These are phyloP conservation scores for Chionoecetes opilio DNA, from an alignment of 1,140 invertebrate genomes.

Conservation along the genomic window DNA sequence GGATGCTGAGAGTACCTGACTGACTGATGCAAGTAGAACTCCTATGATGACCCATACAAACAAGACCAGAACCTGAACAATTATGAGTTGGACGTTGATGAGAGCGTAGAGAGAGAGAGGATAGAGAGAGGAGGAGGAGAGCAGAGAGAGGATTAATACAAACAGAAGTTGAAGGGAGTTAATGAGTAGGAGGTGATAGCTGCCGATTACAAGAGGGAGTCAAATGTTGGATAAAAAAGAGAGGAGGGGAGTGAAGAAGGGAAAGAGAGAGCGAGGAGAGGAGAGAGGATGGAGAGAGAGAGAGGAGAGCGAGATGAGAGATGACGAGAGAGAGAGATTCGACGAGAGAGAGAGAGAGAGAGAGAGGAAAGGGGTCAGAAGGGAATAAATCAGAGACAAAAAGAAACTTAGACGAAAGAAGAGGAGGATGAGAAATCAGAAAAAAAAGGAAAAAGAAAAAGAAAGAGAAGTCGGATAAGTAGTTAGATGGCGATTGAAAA, in stretches of 20 bases:
- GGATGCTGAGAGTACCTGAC: too few relatives aligned
- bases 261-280: neutral
- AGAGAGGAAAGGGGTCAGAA: too few relatives aligned
- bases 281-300: too few relatives aligned
- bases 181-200: slow-evolving; percentile 32
- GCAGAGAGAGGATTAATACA: neutral
- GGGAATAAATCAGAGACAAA: too few relatives aligned
- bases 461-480: slow-evolving; percentile 19
- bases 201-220: neutral
- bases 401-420: too few relatives aligned
- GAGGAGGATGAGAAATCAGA: too few relatives aligned
- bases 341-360: neutral
- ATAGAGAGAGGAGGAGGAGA: neutral
- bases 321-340: neutral
- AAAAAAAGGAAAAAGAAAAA: neutral
- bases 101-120: too few relatives aligned
- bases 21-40: too few relatives aligned
- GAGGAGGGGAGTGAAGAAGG: slow-evolving; percentile 28
- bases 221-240: neutral
- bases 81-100: too few relatives aligned
- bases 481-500: slow-evolving; percentile 13
- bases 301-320: neutral
- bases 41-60: too few relatives aligned
- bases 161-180: neutral
- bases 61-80: too few relatives aligned